These are phyloP conservation scores for Zosterops pallidus DNA, from an alignment of 2,113 vertebrate species.

Conservation along the genomic window DNA sequence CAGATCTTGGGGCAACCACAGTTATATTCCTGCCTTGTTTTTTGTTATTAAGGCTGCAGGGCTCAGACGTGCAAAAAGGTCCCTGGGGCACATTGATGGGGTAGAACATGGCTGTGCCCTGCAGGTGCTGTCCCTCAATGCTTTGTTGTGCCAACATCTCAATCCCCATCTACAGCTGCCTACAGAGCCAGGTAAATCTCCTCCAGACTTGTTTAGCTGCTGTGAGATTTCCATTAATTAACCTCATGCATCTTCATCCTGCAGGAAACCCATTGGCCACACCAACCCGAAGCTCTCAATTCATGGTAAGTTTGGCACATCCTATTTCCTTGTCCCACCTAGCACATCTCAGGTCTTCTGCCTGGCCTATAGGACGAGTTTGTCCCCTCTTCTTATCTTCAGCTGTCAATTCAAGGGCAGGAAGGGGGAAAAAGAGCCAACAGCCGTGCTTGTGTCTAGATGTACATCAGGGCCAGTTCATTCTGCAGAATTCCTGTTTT, in stretches of 20 bases:
- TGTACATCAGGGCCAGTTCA: neutral
- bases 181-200: neutral
- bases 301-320: neutral
- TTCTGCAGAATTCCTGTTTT: neutral
- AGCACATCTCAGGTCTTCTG: neutral
- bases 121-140: neutral
- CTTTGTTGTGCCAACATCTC: neutral
- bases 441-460: fast-evolving
- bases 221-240: neutral
- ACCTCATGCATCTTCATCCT: neutral
- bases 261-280: neutral
- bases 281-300: neutral
- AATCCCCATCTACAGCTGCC: neutral
- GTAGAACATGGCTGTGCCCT: neutral
- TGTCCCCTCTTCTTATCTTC: neutral
- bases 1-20: neutral
- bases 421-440: neutral
- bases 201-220: neutral
- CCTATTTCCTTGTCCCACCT: neutral
- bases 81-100: neutral
- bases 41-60: neutral
- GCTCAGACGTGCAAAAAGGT: neutral
- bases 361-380: neutral
- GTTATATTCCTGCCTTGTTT: neutral
- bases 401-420: neutral